These are phyloP conservation scores for Poicephalus gulielmi DNA, from an alignment of 2,113 vertebrate species.

Conservation along the genomic window DNA sequence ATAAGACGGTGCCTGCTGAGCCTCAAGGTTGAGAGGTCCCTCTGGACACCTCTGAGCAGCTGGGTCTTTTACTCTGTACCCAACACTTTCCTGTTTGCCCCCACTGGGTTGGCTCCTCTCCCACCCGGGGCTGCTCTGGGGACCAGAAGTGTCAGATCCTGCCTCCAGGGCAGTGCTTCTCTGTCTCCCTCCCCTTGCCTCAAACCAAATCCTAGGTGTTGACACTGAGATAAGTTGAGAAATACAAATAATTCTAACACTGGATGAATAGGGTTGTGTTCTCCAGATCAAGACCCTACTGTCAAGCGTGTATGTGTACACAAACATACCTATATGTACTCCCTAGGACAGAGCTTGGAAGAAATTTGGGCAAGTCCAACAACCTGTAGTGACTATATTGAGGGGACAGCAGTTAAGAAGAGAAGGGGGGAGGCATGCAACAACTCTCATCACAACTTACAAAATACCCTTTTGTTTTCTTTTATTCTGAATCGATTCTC, in stretches of 20 bases:
- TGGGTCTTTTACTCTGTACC: neutral
- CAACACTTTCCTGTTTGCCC: neutral
- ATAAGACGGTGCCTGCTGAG: neutral
- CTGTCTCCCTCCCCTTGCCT: neutral
- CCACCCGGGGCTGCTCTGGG: fast-evolving
- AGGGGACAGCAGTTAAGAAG: neutral
- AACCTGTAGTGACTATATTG: neutral
- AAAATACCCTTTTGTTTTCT: slow-evolving; percentile 43
- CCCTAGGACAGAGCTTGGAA: neutral
- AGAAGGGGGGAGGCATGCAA: neutral
- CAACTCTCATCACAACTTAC: neutral
- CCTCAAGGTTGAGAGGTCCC: neutral
- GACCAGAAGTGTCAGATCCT: neutral
- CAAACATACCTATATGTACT: neutral
- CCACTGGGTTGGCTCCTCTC: neutral
- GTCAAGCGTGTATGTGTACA: neutral
- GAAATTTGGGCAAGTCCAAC: slow-evolving; percentile 1
- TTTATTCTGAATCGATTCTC: slow-evolving; percentile 64
- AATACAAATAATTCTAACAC: slow-evolving; percentile 20
- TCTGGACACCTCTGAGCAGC: neutral
- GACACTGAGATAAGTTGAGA: slow-evolving; percentile 43
- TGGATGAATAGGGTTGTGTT: slow-evolving; percentile 56
- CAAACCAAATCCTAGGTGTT: slow-evolving; percentile 11
- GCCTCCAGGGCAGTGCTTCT: neutral
- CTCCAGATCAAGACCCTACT: slow-evolving; percentile 24